These are phyloP conservation scores for Melinaea marsaeus DNA, from an alignment of 2,888 invertebrate genomes.

Conservation along the genomic window DNA sequence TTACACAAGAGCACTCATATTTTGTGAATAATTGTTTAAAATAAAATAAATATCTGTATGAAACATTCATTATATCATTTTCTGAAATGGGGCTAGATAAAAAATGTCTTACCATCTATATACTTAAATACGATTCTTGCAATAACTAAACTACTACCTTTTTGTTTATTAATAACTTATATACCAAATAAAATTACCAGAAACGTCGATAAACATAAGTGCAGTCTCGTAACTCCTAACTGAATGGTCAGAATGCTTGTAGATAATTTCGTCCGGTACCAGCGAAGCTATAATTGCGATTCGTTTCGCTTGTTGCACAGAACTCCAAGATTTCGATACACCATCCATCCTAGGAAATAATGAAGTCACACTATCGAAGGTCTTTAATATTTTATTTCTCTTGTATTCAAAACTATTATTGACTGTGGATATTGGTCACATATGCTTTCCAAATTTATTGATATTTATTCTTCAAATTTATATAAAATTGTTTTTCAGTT, in stretches of 20 bases:
- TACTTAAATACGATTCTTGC: no score
- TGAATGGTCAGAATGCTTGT: conserved; percentile 72
- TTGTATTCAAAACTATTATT: neutral
- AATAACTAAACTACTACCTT: no score
- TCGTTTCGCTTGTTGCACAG: conserved; percentile 38
- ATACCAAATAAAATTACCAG: conserved; percentile 60
- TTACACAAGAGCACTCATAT: conserved; percentile 15
- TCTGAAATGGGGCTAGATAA: no score
- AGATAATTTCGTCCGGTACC: conserved; percentile 82
- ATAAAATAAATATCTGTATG: neutral
- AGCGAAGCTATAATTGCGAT: conserved; percentile 79
- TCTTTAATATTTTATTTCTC: neutral
- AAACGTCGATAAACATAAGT: conserved; percentile 80
- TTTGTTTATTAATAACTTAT: no score
- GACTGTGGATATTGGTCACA: no score
- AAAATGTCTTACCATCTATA: no score
- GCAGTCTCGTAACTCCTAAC: conserved; percentile 77
- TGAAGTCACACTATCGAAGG: neutral
- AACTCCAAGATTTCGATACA: conserved; percentile 30
- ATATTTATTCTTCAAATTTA: no score
- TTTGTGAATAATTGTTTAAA: neutral
- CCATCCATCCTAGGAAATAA: conserved; percentile 15
- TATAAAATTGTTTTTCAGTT: neutral
- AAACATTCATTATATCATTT: no score
- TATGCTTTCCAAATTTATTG: no score